Conservation (phyloP, 2,888 invertebrate genomes). For the Noctua comes region DNA sequence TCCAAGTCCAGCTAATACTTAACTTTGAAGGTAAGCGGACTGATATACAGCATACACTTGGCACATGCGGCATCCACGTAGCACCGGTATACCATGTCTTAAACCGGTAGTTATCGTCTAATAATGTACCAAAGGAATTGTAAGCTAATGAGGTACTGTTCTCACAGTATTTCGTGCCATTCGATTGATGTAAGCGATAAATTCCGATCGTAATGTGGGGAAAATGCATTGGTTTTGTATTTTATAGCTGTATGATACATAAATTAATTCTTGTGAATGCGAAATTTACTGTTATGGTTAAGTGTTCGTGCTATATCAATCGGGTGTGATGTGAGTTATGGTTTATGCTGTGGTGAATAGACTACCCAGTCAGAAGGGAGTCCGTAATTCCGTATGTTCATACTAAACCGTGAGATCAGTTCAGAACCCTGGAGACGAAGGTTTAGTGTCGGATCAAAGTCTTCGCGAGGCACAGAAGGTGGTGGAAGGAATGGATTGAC, state of each 20-base stretch:
- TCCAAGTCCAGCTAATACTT: not conserved
- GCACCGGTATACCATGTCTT: conserved; percentile 23
- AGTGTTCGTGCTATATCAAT: conserved; percentile 36
- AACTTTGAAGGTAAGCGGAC: not conserved
- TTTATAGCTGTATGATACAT: conserved; percentile 46
- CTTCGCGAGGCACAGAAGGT: not conserved
- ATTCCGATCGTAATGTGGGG: conserved; percentile 46
- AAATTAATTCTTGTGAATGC: conserved; percentile 45
- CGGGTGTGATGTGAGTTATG: conserved; percentile 8
- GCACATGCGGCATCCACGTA: not conserved
- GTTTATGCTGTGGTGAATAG: not conserved
- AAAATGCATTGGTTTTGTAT: conserved; percentile 48
- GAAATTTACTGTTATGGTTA: conserved; percentile 36
- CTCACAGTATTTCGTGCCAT: conserved; percentile 45
- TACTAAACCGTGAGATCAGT: not conserved
- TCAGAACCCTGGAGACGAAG: not conserved
- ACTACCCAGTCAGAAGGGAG: not conserved
- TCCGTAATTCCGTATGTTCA: not conserved
- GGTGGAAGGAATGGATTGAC: too few relatives aligned
- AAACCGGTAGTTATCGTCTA: conserved; percentile 21
- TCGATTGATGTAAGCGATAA: conserved; percentile 45
- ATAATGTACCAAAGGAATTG: conserved; percentile 43
- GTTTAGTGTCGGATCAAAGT: not conserved
- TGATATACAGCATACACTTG: not conserved
- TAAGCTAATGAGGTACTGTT: conserved; percentile 49